Evolutionary conservation across 2,797 vertebrate genomes (phyloP).

Genomic region (Linurgus olivaceus): DNA sequence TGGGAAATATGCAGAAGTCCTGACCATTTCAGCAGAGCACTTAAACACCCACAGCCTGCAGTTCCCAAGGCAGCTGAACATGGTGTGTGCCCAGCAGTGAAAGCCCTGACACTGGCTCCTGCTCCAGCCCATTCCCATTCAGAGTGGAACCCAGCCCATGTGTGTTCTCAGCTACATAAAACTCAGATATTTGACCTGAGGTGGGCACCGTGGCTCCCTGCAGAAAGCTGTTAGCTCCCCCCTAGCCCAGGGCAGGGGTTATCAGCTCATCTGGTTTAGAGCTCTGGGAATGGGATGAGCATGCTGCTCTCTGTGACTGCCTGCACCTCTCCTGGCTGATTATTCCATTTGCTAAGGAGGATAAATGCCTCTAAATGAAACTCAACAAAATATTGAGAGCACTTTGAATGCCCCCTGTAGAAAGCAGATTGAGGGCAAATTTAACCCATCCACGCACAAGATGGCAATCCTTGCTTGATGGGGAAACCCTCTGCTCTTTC

Average conservation of each 20-base stretch:
- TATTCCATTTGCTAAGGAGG: background rate
- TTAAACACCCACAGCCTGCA: fast-evolving
- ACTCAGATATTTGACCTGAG: background rate
- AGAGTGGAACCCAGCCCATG: fast-evolving
- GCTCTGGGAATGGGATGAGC: background rate
- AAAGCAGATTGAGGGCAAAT: background rate
- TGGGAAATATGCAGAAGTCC: background rate
- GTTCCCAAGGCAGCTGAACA: background rate
- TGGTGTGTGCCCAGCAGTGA: fast-evolving
- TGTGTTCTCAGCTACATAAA: background rate
- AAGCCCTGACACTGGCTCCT: background rate
- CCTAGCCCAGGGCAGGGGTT: background rate
- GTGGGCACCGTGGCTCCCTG: fast-evolving
- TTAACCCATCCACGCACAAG: background rate
- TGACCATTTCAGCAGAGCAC: background rate
- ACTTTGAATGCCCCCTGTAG: background rate
- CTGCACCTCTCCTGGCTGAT: background rate
- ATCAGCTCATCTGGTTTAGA: background rate
- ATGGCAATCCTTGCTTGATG: background rate
- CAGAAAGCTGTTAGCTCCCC: background rate
- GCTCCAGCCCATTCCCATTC: fast-evolving
- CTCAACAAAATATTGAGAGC: background rate
- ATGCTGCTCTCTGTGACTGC: background rate
- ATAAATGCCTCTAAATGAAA: background rate
- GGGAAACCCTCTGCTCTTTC: background rate